Evolutionary conservation across 1,140 invertebrate species (phyloP), one percentile per base, ranked within the genome.

Genomic region (Brachionus angularis): DNA sequence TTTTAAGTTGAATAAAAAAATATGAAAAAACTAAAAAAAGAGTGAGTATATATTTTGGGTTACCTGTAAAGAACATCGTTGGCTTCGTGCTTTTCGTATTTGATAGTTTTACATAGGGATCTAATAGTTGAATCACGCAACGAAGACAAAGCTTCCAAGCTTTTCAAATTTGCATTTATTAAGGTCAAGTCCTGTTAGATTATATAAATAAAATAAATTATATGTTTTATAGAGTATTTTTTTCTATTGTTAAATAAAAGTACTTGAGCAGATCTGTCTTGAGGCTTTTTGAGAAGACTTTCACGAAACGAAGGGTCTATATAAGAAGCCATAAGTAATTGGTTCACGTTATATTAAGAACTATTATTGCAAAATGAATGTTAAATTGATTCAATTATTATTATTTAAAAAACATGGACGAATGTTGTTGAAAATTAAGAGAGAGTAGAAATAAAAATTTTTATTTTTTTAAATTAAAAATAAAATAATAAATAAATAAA

Each of bases 21-120:
- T n/a, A n/a, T n/a, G n/a, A n/a, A n/a, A n/a, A n/a, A n/a, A n/a
- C n/a, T n/a, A n/a, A n/a, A n/a, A n/a, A n/a, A n/a, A n/a, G n/a
- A n/a, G n/a, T n/a, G n/a, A n/a, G n/a, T n/a, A n/a, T n/a, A n/a
- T n/a, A n/a, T n/a, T 77, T 85, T 16, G 12, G 78, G 87, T 86
- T 80, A 90, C 88, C 87, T 88, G 78, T 89, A 90, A 2, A 90
- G 83, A 23, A 90, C 88, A 76, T 89, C 87, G 79, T 90, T 89
- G 42, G 88, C 88, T 74, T 88, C 85, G 76, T 89, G 87, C 53
- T 85, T 84, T 76, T 89, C 88, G 75, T 89, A 89, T 27, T 88
- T 84, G 2, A 89, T 88, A 39, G 85, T 84, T 77, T 86, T 86
- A 77, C 88, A 89, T 5, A 90, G 81, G 5, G 85, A 82, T 39